Conservation (phyloP, 2,113 vertebrate species). For the Etia nguti region DNA sequence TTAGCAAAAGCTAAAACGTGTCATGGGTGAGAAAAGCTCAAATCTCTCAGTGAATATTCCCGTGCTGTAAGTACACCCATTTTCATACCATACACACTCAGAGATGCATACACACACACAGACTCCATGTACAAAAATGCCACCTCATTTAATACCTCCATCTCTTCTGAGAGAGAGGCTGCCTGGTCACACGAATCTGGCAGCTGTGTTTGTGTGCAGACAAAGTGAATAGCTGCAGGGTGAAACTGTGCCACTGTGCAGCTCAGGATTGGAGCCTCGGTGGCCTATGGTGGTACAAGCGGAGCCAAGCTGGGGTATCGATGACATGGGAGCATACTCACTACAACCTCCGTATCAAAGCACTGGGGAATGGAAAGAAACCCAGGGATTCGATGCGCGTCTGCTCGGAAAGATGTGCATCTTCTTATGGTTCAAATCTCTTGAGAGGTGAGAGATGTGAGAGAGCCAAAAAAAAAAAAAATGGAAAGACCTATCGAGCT, state of each 20-base stretch:
- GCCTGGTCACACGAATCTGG: slow-evolving; percentile 64
- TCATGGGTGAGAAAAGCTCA: background rate
- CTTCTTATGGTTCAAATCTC: background rate
- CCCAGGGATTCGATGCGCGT: background rate
- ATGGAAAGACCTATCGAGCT: slow-evolving; percentile 19
- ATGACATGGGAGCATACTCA: slow-evolving; percentile 50
- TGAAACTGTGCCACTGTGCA: slow-evolving; percentile 60
- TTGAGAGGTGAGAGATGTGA: slow-evolving; percentile 6
- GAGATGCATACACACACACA: background rate
- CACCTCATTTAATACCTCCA: slow-evolving; percentile 49
- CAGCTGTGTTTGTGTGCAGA: slow-evolving; percentile 62
- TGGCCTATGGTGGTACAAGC: slow-evolving; percentile 51
- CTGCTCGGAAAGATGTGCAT: background rate
- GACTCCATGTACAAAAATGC: slow-evolving; percentile 10
- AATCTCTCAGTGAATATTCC: background rate
- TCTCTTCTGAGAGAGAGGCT: slow-evolving; percentile 42
- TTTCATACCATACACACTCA: slow-evolving; percentile 10
- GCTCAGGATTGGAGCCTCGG: slow-evolving; percentile 61
- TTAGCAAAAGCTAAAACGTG: background rate
- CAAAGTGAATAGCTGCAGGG: slow-evolving; percentile 65
- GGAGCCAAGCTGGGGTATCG: slow-evolving; percentile 60
- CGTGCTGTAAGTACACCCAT: background rate
- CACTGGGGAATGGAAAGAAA: background rate
- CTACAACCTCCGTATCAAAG: slow-evolving; percentile 35
- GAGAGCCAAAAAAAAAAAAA: background rate